These are phyloP conservation scores for Trialeurodes vaporariorum DNA, from an alignment of 1,140 invertebrate species.

Conservation along the genomic window DNA sequence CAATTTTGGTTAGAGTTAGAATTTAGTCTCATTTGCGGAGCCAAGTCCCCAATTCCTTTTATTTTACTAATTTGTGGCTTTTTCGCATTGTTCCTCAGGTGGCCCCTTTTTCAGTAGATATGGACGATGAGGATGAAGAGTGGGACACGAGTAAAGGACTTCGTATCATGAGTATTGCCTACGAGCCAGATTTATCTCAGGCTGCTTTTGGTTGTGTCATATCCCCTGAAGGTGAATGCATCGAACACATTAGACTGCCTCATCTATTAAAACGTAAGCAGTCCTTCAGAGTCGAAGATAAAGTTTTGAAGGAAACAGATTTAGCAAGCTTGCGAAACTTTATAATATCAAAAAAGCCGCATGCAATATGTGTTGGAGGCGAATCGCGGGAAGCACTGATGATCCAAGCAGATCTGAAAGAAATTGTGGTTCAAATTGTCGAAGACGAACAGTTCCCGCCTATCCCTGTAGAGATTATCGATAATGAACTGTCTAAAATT, in stretches of 20 bases:
- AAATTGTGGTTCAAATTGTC: constrained; percentile 58
- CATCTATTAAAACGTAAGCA: constrained; percentile 73
- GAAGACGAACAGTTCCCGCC: constrained; percentile 78
- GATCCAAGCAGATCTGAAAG: constrained; percentile 73
- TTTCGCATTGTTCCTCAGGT: too few relatives aligned
- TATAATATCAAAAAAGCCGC: constrained; percentile 82
- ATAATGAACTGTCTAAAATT: constrained; percentile 83
- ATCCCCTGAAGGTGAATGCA: constrained; percentile 79
- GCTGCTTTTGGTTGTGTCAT: constrained; percentile 82
- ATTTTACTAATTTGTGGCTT: constrained; percentile 10
- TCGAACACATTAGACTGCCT: constrained; percentile 76
- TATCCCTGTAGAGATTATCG: constrained; percentile 81
- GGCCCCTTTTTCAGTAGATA: constrained; percentile 68
- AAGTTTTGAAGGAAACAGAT: constrained; percentile 65
- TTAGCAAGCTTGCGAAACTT: constrained; percentile 71
- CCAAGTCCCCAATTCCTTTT: too few relatives aligned
- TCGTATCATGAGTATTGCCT: constrained; percentile 76
- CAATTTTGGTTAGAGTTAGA: too few relatives aligned
- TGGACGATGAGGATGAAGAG: constrained; percentile 81
- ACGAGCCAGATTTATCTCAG: constrained; percentile 71
- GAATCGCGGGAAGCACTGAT: constrained; percentile 79
- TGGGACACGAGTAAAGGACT: constrained; percentile 79
- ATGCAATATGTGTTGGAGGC: constrained; percentile 80
- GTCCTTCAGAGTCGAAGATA: constrained; percentile 57
- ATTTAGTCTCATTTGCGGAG: too few relatives aligned